Evolutionary conservation across 2,888 invertebrate genomes (phyloP), one percentile per base, ranked within the genome.

Genomic region (Leptinotarsa juncta): DNA sequence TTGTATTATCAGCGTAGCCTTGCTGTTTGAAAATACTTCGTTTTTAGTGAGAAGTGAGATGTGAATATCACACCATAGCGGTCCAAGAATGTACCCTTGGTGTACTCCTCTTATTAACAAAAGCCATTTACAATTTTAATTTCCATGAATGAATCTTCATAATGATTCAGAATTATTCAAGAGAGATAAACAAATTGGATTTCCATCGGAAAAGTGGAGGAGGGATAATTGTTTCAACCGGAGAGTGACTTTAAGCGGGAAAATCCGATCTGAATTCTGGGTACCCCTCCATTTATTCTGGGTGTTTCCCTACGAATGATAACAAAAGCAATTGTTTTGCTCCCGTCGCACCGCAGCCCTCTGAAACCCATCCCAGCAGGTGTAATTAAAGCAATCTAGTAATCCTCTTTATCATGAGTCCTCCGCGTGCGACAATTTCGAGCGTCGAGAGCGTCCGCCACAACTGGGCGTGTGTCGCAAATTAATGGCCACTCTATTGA

Each of bases 321-420:
- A 62, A 62, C 62, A 32, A 62, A 32, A 62, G 32, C 62, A 42
- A 62, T 62, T 62, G 62, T 62, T 62, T 62, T 16, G 62, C 62
- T 15, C 62, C n/a, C 62, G 10, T 32, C 62, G 62, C 32, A 62
- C 62, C 16, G 32, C 32, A 26, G 42, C 62, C 3, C 62, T 62
- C 62, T 42, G 14, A 62, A 62, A 42, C 62, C 42, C 62, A 42
- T 62, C 26, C 62, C 62, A 42, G 42, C 42, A 62, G 62, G 42
- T 62, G n/a, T 62, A 62, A 62, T 62, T 62, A 62, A 62, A 42
- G 62, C 62, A 32, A 62, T 62, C 42, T 42, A 32, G 62, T 42
- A 62, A 62, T 62, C 62, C 62, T 62, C 62, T 62, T n/a, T 26
- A 62, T 62, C 62, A 42, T 32, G 62, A 42, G 32, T 62, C 62